Conservation (phyloP, 1,140 invertebrate species). For the Ceratina australensis region DNA sequence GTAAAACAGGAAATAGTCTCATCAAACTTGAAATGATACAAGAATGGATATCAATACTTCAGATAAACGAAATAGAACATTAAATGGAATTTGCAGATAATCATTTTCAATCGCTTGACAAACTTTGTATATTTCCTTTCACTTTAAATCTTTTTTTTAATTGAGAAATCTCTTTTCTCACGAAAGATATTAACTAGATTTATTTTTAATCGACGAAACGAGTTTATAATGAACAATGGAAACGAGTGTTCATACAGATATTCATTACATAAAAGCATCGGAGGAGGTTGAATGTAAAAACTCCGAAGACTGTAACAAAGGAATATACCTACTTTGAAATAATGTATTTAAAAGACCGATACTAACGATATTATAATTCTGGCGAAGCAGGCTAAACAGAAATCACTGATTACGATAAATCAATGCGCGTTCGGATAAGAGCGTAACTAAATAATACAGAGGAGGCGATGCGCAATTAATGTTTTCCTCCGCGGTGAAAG, state of each 20-base stretch:
- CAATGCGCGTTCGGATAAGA: conserved; percentile 45
- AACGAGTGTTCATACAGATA: conserved; percentile 16
- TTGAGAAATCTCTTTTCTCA: conserved; percentile 5
- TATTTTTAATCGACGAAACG: conserved; percentile 17
- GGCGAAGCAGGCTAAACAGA: conserved; percentile 27
- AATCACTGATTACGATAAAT: conserved; percentile 31
- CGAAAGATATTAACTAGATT: conserved; percentile 1
- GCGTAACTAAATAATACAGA: conserved; percentile 55
- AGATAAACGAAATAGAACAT: not conserved
- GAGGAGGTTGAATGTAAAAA: too few species aligned
- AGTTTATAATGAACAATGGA: not conserved
- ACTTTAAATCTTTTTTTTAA: not conserved
- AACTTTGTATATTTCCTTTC: not conserved
- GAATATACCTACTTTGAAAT: conserved; percentile 9
- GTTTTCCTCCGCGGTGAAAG: conserved; percentile 44
- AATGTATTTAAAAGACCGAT: conserved; percentile 21
- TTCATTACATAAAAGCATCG: conserved; percentile 7
- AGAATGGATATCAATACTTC: not conserved
- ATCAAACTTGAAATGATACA: not conserved
- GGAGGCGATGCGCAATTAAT: conserved; percentile 65
- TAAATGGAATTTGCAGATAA: not conserved
- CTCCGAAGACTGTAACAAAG: not conserved
- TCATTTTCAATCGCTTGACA: not conserved
- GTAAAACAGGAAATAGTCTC: too few species aligned
- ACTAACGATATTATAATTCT: conserved; percentile 34